phyloP scores from a whole-genome alignment of 2,113 vertebrate species.

The Bujurquina vittata region DNA sequence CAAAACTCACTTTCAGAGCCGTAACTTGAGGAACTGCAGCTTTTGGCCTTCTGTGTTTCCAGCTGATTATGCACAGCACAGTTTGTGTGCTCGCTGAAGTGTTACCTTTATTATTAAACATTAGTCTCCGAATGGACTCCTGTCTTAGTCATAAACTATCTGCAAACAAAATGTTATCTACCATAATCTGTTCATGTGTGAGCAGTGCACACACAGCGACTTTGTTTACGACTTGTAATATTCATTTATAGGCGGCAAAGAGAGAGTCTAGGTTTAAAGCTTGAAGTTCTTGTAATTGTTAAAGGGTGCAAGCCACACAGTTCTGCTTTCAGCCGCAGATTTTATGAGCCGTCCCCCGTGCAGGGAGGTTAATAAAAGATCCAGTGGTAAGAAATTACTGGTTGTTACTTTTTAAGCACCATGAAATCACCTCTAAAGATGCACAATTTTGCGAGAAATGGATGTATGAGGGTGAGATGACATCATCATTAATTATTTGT shows the following conservation, averaged over 20 bases:
- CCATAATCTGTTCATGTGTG: background rate
- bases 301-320: background rate
- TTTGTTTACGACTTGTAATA: background rate
- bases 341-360: background rate
- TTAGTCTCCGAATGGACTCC: rapidly evolving
- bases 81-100: no score
- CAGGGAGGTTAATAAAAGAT: background rate
- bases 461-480: background rate
- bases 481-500: no score
- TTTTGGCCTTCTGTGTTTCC: no score
- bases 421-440: slow-evolving; percentile 2
- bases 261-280: background rate
- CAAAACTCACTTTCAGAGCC: no score
- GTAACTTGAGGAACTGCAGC: no score
- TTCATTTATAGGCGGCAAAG: background rate
- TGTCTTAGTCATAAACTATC: background rate
- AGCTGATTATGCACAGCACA: no score
- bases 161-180: background rate
- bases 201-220: background rate
- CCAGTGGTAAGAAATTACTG: background rate
- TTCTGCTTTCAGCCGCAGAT: background rate
- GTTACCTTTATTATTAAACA: background rate
- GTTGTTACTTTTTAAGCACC: background rate
- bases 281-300: background rate
- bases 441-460: background rate